phyloP scores from a whole-genome alignment of 2,797 vertebrate species.

The Eptatretus atami region DNA sequence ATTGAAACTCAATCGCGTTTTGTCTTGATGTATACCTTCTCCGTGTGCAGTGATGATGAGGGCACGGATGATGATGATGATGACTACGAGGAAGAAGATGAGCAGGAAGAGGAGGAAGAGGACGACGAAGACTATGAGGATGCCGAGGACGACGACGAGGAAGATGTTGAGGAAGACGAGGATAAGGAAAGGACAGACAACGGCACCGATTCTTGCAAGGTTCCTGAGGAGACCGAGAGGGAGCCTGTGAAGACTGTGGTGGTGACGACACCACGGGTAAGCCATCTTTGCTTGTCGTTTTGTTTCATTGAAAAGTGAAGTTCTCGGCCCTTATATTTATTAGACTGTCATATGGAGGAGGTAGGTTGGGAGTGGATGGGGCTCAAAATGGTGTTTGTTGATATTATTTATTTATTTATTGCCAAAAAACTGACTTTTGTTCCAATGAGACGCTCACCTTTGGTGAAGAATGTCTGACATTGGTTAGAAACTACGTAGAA shows the following conservation, averaged over 20 bases:
- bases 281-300: background rate
- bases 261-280: background rate
- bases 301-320: too few relatives aligned
- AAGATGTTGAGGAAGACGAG: constrained; percentile 15
- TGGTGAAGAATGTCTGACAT: too few relatives aligned
- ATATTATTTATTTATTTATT: too few relatives aligned
- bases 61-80: constrained; percentile 18
- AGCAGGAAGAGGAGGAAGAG: constrained; percentile 17
- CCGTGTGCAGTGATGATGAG: constrained; percentile 13
- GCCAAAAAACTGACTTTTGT: too few relatives aligned
- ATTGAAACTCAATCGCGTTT: too few relatives aligned
- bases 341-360: too few relatives aligned
- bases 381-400: too few relatives aligned
- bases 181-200: constrained; percentile 13
- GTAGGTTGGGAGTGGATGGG: too few relatives aligned
- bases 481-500: too few relatives aligned
- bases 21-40: too few relatives aligned
- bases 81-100: constrained; percentile 13
- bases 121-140: constrained; percentile 15
- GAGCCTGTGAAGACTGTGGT: background rate
- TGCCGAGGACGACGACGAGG: constrained; percentile 11
- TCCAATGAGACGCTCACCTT: too few relatives aligned
- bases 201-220: constrained; percentile 15
- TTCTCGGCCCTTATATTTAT: too few relatives aligned
- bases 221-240: constrained; percentile 11